These are phyloP conservation scores for Protaetia brevitarsis DNA, from an alignment of 1,140 invertebrate species.

Conservation along the genomic window DNA sequence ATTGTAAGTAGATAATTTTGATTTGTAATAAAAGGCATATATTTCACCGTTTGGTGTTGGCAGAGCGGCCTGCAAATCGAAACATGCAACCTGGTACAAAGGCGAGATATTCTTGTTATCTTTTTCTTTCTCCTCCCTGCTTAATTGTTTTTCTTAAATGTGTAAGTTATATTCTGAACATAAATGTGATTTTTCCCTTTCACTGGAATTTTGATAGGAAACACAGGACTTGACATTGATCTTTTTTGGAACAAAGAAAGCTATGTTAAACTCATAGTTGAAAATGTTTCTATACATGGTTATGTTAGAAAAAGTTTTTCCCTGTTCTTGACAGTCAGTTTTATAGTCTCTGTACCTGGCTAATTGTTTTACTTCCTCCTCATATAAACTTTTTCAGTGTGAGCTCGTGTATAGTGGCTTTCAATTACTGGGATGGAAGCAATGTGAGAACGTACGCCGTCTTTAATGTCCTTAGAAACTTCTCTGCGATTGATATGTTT, in stretches of 20 bases:
- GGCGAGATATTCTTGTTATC: too few species aligned
- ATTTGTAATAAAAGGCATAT: slow-evolving; percentile 47
- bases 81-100: too few species aligned
- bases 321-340: slow-evolving; percentile 21
- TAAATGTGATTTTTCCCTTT: slow-evolving; percentile 41
- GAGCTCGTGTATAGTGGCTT: slow-evolving; percentile 22
- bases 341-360: slow-evolving; percentile 27
- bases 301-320: slow-evolving; percentile 12
- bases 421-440: slow-evolving; percentile 3
- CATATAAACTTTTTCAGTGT: slow-evolving; percentile 23
- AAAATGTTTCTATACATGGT: slow-evolving; percentile 35
- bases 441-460: slow-evolving; percentile 13
- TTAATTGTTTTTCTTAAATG: too few species aligned
- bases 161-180: too few species aligned
- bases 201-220: slow-evolving; percentile 38
- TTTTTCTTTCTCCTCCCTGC: too few species aligned
- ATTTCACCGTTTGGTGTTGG: slow-evolving; percentile 41
- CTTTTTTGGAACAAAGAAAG: slow-evolving; percentile 47
- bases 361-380: slow-evolving; percentile 28
- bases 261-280: slow-evolving; percentile 43
- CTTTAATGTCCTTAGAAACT: slow-evolving; percentile 20
- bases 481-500: slow-evolving; percentile 19
- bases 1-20: slow-evolving; percentile 39
- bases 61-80: too few species aligned
- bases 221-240: slow-evolving; percentile 46